Conservation (phyloP, 2,888 invertebrate genomes). For the Dryobotodes eremita region DNA sequence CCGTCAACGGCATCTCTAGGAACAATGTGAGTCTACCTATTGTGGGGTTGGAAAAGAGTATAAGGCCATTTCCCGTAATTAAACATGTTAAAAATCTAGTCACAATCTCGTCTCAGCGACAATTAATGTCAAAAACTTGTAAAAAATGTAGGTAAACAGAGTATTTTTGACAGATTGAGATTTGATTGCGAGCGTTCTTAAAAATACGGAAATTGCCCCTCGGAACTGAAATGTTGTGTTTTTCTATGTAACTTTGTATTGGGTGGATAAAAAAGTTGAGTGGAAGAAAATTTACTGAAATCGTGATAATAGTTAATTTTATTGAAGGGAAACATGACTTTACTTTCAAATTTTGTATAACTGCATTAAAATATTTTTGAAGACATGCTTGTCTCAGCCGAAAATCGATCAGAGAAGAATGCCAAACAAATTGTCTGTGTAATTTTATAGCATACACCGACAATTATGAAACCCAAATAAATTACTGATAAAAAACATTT, state of each 20-base stretch:
- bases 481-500: not conserved
- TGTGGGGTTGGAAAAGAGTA: not conserved
- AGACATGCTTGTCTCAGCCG: not conserved
- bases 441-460: not conserved
- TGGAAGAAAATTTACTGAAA: too few species aligned
- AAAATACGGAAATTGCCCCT: too few species aligned
- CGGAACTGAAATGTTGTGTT: not conserved
- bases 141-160: too few species aligned
- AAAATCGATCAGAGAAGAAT: not conserved
- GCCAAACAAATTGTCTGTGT: not conserved
- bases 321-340: not conserved
- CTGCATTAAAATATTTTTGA: not conserved
- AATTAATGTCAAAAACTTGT: too few species aligned
- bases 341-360: not conserved
- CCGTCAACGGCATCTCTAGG: constrained; percentile 98
- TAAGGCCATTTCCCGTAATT: not conserved
- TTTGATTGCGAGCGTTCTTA: too few species aligned
- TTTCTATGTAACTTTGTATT: too few species aligned
- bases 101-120: not conserved
- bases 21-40: constrained; percentile 91
- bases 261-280: too few species aligned
- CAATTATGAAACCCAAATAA: not conserved
- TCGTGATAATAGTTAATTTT: not conserved
- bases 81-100: not conserved
- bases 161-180: too few species aligned